Conservation (phyloP, 2,888 invertebrate genomes). For the Toxonevra muliebris region DNA sequence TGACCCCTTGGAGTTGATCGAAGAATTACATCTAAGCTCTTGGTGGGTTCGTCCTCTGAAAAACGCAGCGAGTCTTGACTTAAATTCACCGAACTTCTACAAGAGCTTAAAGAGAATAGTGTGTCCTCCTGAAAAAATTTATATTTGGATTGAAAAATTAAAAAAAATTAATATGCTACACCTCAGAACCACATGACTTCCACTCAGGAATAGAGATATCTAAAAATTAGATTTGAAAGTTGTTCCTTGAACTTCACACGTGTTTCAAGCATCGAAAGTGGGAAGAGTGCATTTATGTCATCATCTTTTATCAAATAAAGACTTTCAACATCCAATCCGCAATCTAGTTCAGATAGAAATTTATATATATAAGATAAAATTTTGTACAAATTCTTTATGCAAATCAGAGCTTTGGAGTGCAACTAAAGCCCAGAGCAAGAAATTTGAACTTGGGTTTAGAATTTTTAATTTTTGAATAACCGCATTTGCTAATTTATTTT, state of each 20-base stretch:
- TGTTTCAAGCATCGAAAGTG: too few relatives aligned
- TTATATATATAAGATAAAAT: too few relatives aligned
- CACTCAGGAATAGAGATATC: background rate
- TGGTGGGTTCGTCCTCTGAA: background rate
- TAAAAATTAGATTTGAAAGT: too few relatives aligned
- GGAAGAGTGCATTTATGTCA: background rate
- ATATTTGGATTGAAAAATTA: background rate
- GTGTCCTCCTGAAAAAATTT: background rate
- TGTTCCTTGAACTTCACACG: background rate
- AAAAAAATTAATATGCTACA: background rate
- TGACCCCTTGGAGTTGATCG: slow-evolving; percentile 10
- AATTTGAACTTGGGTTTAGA: too few relatives aligned
- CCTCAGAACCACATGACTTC: background rate
- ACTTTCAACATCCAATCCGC: background rate
- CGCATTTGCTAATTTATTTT: too few relatives aligned
- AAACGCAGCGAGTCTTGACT: background rate
- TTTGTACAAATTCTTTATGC: too few relatives aligned
- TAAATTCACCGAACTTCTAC: background rate
- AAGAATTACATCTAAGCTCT: slow-evolving; percentile 1
- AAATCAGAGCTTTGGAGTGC: too few relatives aligned
- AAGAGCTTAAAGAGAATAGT: background rate
- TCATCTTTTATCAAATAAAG: background rate
- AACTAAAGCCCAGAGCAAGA: too few relatives aligned
- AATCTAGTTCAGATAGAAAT: too few relatives aligned
- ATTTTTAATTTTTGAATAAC: too few relatives aligned